Conservation (phyloP, 2,888 invertebrate species). For the Xanthorhoe designata region DNA sequence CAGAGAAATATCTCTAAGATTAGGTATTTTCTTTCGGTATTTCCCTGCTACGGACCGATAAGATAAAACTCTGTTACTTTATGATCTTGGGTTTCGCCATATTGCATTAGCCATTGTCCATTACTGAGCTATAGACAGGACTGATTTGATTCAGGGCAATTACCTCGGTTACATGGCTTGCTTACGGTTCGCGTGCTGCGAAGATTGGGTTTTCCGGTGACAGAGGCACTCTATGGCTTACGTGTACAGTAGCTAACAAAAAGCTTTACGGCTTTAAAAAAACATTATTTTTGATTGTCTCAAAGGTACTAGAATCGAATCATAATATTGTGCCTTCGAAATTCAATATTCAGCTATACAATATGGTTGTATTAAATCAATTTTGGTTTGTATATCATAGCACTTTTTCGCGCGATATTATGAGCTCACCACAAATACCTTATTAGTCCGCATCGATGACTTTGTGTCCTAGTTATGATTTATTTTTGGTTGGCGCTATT, state of each 20-base stretch:
- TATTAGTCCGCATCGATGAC: conserved; percentile 29
- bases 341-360: neutral
- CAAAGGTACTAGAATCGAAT: no score
- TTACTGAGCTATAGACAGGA: conserved; percentile 12
- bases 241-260: conserved; percentile 1
- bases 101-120: neutral
- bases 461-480: conserved; percentile 29
- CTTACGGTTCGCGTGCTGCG: conserved; percentile 36
- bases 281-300: neutral
- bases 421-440: conserved; percentile 34
- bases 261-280: conserved; percentile 1
- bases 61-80: neutral
- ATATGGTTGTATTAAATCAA: neutral
- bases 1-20: conserved; percentile 4
- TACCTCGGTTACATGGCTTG: conserved; percentile 24
- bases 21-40: neutral
- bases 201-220: conserved; percentile 44
- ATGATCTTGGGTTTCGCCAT: conserved; percentile 8
- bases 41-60: neutral
- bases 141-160: conserved; percentile 27
- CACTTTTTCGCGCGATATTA: conserved; percentile 3
- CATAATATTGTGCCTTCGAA: neutral
- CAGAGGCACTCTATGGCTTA: conserved; percentile 28
- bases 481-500: conserved; percentile 18
- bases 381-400: conserved; percentile 4